A percentile compares a stretch with the other conserved stretches of the same genome.
Conservation (phyloP, 2,888 invertebrate genomes). For the Lasius platythorax region DNA sequence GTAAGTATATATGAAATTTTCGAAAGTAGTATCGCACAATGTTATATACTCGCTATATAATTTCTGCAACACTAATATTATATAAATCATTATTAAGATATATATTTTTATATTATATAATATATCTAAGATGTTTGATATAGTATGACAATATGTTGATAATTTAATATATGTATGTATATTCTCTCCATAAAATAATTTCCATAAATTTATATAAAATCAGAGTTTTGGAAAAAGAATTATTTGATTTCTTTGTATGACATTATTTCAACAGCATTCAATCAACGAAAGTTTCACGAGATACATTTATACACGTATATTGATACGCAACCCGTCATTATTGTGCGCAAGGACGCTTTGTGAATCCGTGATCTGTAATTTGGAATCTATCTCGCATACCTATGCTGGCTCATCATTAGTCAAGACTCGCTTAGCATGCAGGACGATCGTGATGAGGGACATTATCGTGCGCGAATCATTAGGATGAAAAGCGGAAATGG, state of each 20-base stretch:
- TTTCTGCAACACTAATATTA: not conserved
- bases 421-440: conserved; percentile 52
- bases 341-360: conserved; percentile 29
- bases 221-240: not conserved
- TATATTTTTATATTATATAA: not conserved
- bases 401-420: conserved; percentile 20
- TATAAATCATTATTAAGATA: not conserved
- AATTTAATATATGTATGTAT: not conserved
- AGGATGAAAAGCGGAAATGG: conserved; percentile 38
- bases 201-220: not conserved
- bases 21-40: not conserved
- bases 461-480: conserved; percentile 43
- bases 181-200: not conserved
- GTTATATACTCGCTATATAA: not conserved
- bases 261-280: not conserved
- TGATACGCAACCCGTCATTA: conserved; percentile 6
- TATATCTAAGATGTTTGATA: not conserved
- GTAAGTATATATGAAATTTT: not conserved
- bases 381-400: conserved; percentile 24
- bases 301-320: not conserved
- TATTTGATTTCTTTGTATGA: not conserved
- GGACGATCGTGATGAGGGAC: conserved; percentile 45
- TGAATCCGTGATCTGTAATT: conserved; percentile 28
- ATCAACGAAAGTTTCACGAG: conserved; percentile 18
- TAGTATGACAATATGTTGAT: not conserved